These are phyloP conservation scores for Paradisaea rubra DNA, from an alignment of 2,113 vertebrate genomes.

Conservation along the genomic window DNA sequence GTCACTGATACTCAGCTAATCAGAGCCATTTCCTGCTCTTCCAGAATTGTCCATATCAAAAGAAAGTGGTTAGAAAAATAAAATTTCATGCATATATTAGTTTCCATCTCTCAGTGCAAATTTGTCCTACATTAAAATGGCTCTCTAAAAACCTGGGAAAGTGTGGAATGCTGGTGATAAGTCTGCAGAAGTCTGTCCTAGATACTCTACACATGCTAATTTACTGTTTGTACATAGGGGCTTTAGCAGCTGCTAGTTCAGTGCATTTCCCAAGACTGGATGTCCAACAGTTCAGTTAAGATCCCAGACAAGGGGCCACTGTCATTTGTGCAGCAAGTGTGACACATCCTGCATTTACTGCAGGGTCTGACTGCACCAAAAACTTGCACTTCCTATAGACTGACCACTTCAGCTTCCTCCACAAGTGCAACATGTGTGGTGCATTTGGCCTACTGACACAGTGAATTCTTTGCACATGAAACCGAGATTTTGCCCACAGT, in stretches of 20 bases:
- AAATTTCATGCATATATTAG: neutral
- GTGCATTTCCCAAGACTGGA: neutral
- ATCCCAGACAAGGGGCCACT: neutral
- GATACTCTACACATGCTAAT: neutral
- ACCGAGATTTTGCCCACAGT: neutral
- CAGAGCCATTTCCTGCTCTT: neutral
- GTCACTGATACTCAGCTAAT: neutral
- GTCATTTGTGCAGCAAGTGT: neutral
- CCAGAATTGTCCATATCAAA: neutral
- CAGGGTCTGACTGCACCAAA: neutral
- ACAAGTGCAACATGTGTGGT: fast-evolving
- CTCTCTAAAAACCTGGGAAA: neutral
- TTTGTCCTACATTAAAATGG: neutral
- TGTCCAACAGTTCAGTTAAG: neutral
- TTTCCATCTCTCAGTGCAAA: neutral
- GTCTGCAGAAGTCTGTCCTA: neutral
- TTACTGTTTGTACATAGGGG: neutral
- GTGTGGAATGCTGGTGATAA: neutral
- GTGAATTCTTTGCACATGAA: neutral
- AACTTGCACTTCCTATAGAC: neutral
- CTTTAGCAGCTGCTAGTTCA: neutral
- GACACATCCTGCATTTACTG: fast-evolving
- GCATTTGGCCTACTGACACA: neutral
- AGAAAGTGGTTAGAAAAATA: neutral
- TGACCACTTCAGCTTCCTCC: neutral